Evolutionary conservation across 2,888 invertebrate species (phyloP).

Genomic region (Caenorhabditis angaria): DNA sequence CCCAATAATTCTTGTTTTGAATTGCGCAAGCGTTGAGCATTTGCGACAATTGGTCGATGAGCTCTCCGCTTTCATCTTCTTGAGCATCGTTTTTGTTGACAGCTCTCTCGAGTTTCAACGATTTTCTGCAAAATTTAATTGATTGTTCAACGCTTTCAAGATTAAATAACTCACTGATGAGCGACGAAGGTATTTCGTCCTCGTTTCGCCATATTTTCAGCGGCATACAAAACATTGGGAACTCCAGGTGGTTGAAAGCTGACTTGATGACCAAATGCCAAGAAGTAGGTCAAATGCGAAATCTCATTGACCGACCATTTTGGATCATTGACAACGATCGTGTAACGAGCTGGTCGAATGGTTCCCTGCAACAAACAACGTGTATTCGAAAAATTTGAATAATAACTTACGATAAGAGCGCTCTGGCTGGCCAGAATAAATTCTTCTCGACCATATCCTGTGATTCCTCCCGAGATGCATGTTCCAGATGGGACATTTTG

Average conservation of each 20-base stretch:
- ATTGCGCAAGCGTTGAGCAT: too few relatives aligned
- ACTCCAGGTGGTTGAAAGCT: constrained; percentile 25
- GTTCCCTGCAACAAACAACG: constrained; percentile 42
- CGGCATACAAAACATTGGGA: constrained; percentile 44
- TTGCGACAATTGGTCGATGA: too few relatives aligned
- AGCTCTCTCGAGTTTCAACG: too few relatives aligned
- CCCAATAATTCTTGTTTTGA: too few relatives aligned
- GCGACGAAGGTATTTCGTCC: constrained; percentile 42
- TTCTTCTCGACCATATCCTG: neutral
- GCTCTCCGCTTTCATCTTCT: too few relatives aligned
- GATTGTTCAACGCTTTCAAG: too few relatives aligned
- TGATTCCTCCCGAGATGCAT: neutral
- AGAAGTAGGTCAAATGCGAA: constrained; percentile 34
- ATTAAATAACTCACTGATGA: constrained; percentile 44
- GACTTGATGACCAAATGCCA: constrained; percentile 42
- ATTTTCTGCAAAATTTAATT: too few relatives aligned
- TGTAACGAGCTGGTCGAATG: constrained; percentile 35
- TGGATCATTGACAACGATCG: constrained; percentile 38
- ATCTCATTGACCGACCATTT: constrained; percentile 36
- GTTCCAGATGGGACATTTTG: constrained; percentile 8
- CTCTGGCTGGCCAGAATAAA: neutral
- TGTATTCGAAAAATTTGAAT: neutral
- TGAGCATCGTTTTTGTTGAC: too few relatives aligned
- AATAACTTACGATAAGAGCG: neutral
- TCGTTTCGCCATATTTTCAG: constrained; percentile 49